phyloP scores from a whole-genome alignment of 1,140 invertebrate genomes.

The Kradibia gibbosae region DNA sequence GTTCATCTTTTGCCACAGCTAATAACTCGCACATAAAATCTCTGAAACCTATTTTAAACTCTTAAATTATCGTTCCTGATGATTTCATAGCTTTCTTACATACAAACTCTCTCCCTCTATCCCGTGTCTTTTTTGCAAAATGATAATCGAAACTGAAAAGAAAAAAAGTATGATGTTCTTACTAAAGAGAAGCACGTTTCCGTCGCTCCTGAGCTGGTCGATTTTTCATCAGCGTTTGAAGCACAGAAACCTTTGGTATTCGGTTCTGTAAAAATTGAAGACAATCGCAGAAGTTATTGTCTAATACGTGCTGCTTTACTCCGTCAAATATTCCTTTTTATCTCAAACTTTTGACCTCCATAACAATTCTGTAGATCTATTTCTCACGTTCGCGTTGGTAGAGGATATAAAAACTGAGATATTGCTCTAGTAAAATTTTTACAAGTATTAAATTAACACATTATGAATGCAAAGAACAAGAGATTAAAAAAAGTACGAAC shows the following conservation, averaged over 20 bases:
- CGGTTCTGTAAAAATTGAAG: slow-evolving; percentile 17
- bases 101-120: not conserved
- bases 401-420: no score
- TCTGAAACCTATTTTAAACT: not conserved
- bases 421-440: no score
- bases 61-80: no score
- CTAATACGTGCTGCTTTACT: not conserved
- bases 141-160: slow-evolving; percentile 13
- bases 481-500: no score
- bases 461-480: no score
- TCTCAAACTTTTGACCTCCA: not conserved
- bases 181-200: slow-evolving; percentile 18
- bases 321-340: not conserved
- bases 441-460: no score
- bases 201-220: not conserved
- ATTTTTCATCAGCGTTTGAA: slow-evolving; percentile 39
- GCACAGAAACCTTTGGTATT: slow-evolving; percentile 24
- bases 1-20: not conserved
- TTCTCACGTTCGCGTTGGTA: no score
- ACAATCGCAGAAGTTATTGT: not conserved
- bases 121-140: not conserved
- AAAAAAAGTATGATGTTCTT: not conserved
- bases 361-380: no score
- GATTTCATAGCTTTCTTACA: no score
- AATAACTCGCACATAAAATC: not conserved